phyloP scores from a whole-genome alignment of 2,113 vertebrate species.

The Cyprinodon variegatus region DNA sequence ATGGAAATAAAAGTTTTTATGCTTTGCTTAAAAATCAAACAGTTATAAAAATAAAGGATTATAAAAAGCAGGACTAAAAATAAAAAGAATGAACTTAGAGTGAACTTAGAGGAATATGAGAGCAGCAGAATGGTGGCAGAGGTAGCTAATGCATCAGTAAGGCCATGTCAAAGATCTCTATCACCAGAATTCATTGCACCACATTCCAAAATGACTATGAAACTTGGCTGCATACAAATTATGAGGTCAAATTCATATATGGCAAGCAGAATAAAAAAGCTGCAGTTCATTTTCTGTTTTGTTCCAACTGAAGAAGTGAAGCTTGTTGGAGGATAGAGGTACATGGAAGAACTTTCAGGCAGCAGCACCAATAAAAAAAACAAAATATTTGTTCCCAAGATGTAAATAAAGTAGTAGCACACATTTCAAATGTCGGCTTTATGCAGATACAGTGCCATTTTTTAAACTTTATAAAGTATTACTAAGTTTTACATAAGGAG shows the following conservation, averaged over 20 bases:
- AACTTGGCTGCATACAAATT: not conserved
- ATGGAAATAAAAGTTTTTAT: not conserved
- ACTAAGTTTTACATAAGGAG: too few species aligned
- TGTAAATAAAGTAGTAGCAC: not conserved
- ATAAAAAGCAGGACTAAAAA: not conserved
- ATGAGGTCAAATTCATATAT: not conserved
- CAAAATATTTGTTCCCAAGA: not conserved
- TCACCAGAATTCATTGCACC: not conserved
- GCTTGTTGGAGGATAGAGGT: not conserved
- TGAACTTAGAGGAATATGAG: too few species aligned
- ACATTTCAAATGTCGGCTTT: not conserved
- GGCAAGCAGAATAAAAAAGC: not conserved
- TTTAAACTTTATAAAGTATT: not conserved
- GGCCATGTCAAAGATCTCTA: not conserved
- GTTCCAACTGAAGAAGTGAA: not conserved
- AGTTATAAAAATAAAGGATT: not conserved
- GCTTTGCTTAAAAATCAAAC: not conserved
- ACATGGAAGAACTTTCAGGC: not conserved
- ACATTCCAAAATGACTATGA: not conserved
- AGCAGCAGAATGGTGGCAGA: not conserved
- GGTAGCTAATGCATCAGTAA: not conserved
- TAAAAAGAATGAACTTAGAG: not conserved
- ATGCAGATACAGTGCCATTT: not conserved
- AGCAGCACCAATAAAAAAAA: not conserved
- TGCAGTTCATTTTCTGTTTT: not conserved